phyloP scores from a whole-genome alignment of 2,888 invertebrate genomes.

The Temnothorax unifasciatus region DNA sequence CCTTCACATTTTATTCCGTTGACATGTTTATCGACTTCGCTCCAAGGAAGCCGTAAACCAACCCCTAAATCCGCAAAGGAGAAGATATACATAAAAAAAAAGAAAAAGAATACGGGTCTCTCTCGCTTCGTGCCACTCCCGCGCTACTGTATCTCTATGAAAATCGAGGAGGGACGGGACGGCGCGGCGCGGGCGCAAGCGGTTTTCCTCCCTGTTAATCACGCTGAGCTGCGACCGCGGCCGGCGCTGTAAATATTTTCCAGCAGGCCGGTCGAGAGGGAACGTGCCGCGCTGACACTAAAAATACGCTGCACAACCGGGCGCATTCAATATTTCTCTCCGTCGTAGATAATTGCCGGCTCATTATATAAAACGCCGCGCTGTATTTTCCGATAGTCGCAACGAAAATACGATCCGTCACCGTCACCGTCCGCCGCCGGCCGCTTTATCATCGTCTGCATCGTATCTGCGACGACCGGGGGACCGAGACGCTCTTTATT shows the following conservation, averaged over 20 bases:
- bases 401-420: constrained; percentile 26
- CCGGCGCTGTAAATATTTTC: constrained; percentile 68
- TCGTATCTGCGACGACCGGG: not conserved
- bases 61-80: constrained; percentile 14
- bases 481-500: constrained; percentile 11
- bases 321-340: constrained; percentile 12
- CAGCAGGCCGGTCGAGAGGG: constrained; percentile 46
- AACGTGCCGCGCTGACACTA: constrained; percentile 1
- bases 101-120: not conserved
- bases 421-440: not conserved
- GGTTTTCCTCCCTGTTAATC: constrained; percentile 51
- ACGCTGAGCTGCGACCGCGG: constrained; percentile 47
- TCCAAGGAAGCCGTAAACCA: not conserved
- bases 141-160: not conserved
- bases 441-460: constrained; percentile 13
- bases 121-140: not conserved
- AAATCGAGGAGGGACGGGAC: not conserved
- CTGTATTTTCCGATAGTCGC: constrained; percentile 35
- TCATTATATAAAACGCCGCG: constrained; percentile 35
- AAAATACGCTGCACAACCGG: constrained; percentile 36
- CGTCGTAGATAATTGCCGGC: constrained; percentile 43
- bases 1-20: constrained; percentile 6
- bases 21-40: not conserved
- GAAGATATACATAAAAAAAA: not conserved
- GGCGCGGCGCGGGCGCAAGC: constrained; percentile 9